phyloP scores from a whole-genome alignment of 2,113 vertebrate species.

The Cygnus atratus region DNA sequence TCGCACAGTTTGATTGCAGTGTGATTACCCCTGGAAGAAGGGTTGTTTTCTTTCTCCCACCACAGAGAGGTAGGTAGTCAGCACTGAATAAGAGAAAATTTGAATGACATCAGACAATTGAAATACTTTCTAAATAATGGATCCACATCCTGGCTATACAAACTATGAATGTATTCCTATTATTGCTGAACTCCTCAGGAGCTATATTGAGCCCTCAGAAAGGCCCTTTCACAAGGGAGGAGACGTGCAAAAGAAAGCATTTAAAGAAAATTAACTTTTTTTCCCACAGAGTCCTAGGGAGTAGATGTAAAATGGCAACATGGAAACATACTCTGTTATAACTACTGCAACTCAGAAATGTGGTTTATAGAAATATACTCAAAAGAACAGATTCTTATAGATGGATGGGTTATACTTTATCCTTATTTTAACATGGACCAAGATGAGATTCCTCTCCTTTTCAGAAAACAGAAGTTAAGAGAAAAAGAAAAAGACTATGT shows the following conservation, averaged over 20 bases:
- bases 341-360: neutral
- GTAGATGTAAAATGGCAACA: slow-evolving; percentile 26
- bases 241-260: slow-evolving; percentile 5
- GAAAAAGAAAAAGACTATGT: neutral
- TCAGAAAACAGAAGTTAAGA: neutral
- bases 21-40: slow-evolving; percentile 55
- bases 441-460: neutral
- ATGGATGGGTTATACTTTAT: neutral
- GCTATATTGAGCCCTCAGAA: neutral
- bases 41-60: slow-evolving; percentile 51
- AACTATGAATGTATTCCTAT: slow-evolving; percentile 25
- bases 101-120: slow-evolving; percentile 64
- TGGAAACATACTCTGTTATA: neutral
- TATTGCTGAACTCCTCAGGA: slow-evolving; percentile 38
- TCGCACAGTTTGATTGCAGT: slow-evolving; percentile 57
- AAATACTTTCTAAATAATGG: slow-evolving; percentile 62
- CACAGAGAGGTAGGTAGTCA: slow-evolving; percentile 14
- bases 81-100: slow-evolving; percentile 55
- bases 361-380: neutral
- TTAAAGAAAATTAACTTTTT: slow-evolving; percentile 35
- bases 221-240: neutral
- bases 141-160: slow-evolving; percentile 38
- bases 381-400: neutral
- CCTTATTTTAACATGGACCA: neutral
- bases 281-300: neutral